These are phyloP conservation scores for Diachasmimorpha longicaudata DNA, from an alignment of 1,140 invertebrate species.

Conservation along the genomic window DNA sequence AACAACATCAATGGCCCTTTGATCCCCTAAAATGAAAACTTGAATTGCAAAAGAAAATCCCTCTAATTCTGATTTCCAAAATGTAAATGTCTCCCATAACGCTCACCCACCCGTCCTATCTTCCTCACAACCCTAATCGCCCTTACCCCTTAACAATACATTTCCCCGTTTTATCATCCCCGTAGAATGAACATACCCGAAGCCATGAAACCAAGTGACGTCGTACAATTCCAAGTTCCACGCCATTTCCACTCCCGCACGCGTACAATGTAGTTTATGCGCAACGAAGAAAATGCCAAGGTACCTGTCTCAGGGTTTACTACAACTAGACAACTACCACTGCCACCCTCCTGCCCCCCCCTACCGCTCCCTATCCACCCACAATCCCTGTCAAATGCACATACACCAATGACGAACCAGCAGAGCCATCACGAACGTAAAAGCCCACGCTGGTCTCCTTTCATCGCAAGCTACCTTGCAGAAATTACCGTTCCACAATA, in stretches of 20 bases:
- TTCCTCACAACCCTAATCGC: not conserved
- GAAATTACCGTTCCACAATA: conserved; percentile 27
- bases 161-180: not conserved
- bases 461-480: conserved; percentile 22
- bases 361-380: not conserved
- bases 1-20: too few species aligned
- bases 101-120: too few species aligned
- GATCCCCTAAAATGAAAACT: too few species aligned
- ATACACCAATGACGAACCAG: not conserved
- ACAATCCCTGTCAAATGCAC: not conserved
- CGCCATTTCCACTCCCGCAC: not conserved
- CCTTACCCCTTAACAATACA: too few species aligned
- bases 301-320: not conserved
- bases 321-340: not conserved
- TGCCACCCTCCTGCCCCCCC: not conserved
- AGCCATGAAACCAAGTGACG: not conserved
- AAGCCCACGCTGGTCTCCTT: conserved; percentile 7
- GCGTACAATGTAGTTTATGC: conserved; percentile 16
- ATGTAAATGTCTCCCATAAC: too few species aligned
- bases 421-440: conserved; percentile 9
- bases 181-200: not conserved
- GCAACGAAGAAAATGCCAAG: conserved; percentile 1
- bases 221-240: not conserved
- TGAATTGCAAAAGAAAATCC: too few species aligned
- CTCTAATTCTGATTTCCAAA: too few species aligned